These are phyloP conservation scores for Drosophila colorata DNA, from an alignment of 2,888 invertebrate genomes.

Conservation along the genomic window DNA sequence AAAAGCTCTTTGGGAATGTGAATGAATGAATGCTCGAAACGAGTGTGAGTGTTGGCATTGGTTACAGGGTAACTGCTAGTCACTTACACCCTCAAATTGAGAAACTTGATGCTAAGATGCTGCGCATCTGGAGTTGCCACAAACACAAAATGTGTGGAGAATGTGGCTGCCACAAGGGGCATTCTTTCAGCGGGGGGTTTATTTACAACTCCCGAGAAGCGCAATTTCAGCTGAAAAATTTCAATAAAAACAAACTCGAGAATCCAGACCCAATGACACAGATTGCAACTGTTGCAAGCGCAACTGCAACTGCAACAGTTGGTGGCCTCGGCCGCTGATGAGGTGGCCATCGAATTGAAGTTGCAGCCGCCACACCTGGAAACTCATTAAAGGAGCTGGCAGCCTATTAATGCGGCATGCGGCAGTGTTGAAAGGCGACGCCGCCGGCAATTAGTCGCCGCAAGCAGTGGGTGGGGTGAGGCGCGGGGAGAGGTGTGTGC, in stretches of 20 bases:
- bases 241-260: slow-evolving; percentile 35
- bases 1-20: no score
- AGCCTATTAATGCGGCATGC: slow-evolving; percentile 71
- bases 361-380: slow-evolving; percentile 31
- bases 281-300: slow-evolving; percentile 49
- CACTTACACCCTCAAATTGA: background rate
- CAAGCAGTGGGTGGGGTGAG: background rate
- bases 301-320: slow-evolving; percentile 53
- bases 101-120: background rate
- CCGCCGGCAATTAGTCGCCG: slow-evolving; percentile 60
- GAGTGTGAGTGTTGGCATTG: no score
- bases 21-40: no score
- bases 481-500: background rate
- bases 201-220: background rate
- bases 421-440: slow-evolving; percentile 65
- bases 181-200: background rate
- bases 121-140: no score
- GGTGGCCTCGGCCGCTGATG: slow-evolving; percentile 32
- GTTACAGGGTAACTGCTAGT: no score
- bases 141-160: no score
- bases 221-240: slow-evolving; percentile 3
- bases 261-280: slow-evolving; percentile 64
- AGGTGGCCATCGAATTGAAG: slow-evolving; percentile 21
- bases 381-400: slow-evolving; percentile 55
- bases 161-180: background rate